Percentiles rank a stretch among this genome's conserved stretches.
These are phyloP conservation scores for Diaperis boleti DNA, from an alignment of 2,888 invertebrate species.

Conservation along the genomic window DNA sequence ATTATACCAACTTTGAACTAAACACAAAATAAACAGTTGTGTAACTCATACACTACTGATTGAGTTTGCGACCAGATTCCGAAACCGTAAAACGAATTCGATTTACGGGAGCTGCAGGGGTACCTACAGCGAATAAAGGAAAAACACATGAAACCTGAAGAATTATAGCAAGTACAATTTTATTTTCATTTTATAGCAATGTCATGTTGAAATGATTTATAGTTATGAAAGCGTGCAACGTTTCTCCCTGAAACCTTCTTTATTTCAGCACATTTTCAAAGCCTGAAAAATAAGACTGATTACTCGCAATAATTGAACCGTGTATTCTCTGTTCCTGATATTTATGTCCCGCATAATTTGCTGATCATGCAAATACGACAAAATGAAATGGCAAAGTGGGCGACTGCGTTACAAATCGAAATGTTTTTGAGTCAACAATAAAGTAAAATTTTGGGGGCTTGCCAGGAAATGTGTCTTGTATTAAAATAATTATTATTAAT, in stretches of 20 bases:
- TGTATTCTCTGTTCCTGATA: constrained; percentile 31
- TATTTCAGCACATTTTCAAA: constrained; percentile 48
- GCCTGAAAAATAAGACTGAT: constrained; percentile 49
- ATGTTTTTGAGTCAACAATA: constrained; percentile 13
- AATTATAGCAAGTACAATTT: constrained; percentile 57
- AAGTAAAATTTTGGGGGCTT: too few relatives aligned
- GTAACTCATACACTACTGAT: background rate
- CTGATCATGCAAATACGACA: constrained; percentile 25
- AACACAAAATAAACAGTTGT: background rate
- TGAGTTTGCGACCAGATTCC: background rate
- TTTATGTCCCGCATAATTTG: constrained; percentile 18
- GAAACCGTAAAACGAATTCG: constrained; percentile 6
- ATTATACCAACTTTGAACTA: background rate
- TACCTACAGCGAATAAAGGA: constrained; percentile 8
- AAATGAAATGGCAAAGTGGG: constrained; percentile 19
- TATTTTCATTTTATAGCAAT: constrained; percentile 57
- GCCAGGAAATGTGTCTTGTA: too few relatives aligned
- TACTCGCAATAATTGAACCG: constrained; percentile 49
- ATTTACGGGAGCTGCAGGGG: constrained; percentile 9
- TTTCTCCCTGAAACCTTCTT: constrained; percentile 51
- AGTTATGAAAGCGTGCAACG: constrained; percentile 52
- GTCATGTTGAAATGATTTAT: constrained; percentile 59
- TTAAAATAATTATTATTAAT: too few relatives aligned
- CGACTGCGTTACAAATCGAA: constrained; percentile 25
- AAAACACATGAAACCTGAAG: constrained; percentile 49